These are phyloP conservation scores for Lydus trimaculatus DNA, from an alignment of 2,888 invertebrate species.

Conservation along the genomic window DNA sequence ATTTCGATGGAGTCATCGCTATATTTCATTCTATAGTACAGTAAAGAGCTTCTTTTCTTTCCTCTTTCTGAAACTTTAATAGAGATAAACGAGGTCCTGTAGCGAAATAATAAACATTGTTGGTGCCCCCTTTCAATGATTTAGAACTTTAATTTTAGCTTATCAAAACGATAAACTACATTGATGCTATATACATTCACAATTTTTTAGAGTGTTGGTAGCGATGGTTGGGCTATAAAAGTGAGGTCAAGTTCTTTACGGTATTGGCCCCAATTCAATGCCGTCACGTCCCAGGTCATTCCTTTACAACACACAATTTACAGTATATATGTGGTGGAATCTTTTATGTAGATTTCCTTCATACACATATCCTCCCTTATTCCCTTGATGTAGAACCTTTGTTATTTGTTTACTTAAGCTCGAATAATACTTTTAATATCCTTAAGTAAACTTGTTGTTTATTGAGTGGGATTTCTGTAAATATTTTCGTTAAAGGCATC, in stretches of 20 bases:
- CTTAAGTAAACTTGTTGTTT: background rate
- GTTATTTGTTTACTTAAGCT: background rate
- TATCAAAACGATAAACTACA: conserved; percentile 6
- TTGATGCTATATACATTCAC: background rate
- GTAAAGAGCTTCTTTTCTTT: background rate
- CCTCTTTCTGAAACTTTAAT: background rate
- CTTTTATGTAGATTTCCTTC: background rate
- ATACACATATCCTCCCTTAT: background rate
- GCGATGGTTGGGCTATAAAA: too few species aligned
- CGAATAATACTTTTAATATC: background rate
- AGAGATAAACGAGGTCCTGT: conserved; percentile 4
- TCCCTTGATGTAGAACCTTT: background rate
- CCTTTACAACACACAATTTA: background rate
- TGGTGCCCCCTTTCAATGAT: background rate
- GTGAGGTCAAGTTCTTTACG: background rate
- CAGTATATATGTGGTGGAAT: background rate
- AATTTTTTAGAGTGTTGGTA: too few species aligned
- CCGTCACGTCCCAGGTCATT: background rate
- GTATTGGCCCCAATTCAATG: background rate
- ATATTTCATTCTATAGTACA: background rate
- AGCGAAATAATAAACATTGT: conserved; percentile 4
- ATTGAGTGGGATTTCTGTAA: too few species aligned
- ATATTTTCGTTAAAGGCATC: background rate
- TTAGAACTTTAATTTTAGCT: background rate
- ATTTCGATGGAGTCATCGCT: background rate